Conservation (phyloP, 2,113 vertebrate genomes). For the Recurvirostra avosetta region DNA sequence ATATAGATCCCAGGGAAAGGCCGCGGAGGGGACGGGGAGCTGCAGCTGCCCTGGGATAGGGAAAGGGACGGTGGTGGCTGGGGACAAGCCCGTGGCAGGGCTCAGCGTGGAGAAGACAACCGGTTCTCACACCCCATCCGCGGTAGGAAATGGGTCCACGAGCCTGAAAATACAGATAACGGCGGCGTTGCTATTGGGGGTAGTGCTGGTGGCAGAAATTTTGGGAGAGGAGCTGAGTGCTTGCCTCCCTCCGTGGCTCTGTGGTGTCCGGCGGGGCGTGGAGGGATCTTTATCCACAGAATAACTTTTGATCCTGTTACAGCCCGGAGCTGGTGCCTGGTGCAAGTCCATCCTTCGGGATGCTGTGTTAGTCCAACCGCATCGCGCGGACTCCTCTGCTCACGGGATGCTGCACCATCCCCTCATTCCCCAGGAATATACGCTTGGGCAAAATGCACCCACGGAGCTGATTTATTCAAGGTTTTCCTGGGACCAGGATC, state of each 20-base stretch:
- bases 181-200: fast-evolving
- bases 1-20: background rate
- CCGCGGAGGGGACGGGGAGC: background rate
- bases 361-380: background rate
- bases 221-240: background rate
- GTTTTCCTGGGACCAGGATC: background rate
- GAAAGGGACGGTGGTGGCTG: background rate
- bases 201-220: background rate
- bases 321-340: background rate
- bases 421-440: background rate
- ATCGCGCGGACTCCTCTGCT: fast-evolving
- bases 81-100: background rate
- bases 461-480: background rate
- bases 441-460: fast-evolving
- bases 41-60: background rate
- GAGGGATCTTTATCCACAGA: background rate
- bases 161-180: background rate
- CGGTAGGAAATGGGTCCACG: background rate
- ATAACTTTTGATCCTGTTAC: background rate
- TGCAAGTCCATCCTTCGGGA: background rate
- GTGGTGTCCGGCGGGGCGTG: fast-evolving
- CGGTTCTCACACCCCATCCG: fast-evolving
- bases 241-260: background rate
- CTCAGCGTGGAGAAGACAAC: background rate
- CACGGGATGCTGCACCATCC: background rate